A percentile compares a stretch with the other conserved stretches of the same genome.
These are phyloP conservation scores for Thecocarcelia acutangulata DNA, from an alignment of 2,888 invertebrate species.

Conservation along the genomic window DNA sequence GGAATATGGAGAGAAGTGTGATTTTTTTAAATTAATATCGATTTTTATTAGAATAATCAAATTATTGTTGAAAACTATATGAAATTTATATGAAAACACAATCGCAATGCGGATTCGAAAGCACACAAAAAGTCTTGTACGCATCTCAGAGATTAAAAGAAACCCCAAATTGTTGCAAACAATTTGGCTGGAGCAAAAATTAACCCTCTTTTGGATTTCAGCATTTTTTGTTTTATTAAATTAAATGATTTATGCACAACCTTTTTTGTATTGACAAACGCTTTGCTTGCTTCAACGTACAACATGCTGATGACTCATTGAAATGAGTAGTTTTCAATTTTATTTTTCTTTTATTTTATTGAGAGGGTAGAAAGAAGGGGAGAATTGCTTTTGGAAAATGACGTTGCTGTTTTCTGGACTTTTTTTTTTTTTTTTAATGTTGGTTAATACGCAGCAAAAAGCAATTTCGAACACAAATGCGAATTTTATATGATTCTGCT, in stretches of 20 bases:
- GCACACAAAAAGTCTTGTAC: background rate
- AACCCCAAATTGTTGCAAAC: background rate
- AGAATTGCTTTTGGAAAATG: slow-evolving; percentile 18
- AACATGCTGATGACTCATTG: slow-evolving; percentile 20
- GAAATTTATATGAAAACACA: too few relatives aligned
- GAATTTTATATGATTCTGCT: slow-evolving; percentile 31
- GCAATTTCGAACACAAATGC: slow-evolving; percentile 2
- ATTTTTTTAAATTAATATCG: too few relatives aligned
- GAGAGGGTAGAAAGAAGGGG: background rate
- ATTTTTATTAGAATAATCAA: too few relatives aligned
- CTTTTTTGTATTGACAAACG: background rate
- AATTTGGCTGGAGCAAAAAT: background rate
- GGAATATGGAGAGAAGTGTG: too few relatives aligned
- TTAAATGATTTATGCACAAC: slow-evolving; percentile 9
- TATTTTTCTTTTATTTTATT: background rate
- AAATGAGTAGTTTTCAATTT: slow-evolving; percentile 14
- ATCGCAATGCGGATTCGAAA: background rate
- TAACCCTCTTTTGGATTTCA: background rate
- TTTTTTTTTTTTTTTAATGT: background rate
- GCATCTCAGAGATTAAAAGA: background rate
- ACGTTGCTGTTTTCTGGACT: slow-evolving; percentile 10
- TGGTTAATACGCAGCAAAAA: slow-evolving; percentile 45
- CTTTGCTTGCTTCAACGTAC: background rate
- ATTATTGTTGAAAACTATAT: too few relatives aligned
- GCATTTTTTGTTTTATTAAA: slow-evolving; percentile 5